phyloP scores from a whole-genome alignment of 2,113 vertebrate genomes.

The Amphilophus citrinellus region DNA sequence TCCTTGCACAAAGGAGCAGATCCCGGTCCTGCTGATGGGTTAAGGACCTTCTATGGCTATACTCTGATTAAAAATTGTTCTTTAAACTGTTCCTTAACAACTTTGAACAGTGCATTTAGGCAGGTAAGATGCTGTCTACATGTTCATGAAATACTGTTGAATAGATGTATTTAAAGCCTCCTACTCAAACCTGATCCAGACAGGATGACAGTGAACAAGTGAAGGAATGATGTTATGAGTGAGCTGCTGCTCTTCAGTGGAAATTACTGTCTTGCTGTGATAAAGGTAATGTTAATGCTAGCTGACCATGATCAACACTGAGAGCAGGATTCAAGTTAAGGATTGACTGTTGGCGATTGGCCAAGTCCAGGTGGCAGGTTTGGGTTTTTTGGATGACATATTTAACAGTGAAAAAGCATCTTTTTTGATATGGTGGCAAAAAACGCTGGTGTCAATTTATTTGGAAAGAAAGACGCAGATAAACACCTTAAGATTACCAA shows the following conservation, averaged over 20 bases:
- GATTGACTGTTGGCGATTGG: fast-evolving
- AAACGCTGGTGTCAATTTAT: no score
- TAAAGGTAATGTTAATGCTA: neutral
- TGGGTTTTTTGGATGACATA: neutral
- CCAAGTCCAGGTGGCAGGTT: neutral
- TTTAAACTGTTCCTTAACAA: no score
- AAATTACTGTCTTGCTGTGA: neutral
- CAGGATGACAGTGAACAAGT: neutral
- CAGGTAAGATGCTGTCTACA: neutral
- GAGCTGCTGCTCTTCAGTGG: neutral
- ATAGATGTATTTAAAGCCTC: neutral
- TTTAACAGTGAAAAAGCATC: no score
- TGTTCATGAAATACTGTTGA: fast-evolving
- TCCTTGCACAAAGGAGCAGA: no score
- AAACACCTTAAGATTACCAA: no score
- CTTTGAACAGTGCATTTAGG: neutral
- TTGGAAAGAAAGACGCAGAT: no score
- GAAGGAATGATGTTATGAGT: neutral
- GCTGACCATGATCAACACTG: no score
- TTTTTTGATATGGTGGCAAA: no score
- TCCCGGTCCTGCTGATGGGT: no score
- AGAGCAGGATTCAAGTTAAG: neutral
- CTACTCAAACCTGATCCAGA: neutral
- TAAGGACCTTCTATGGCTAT: no score
- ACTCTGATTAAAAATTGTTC: no score